Conservation (phyloP, 2,113 vertebrate species). For the Pachypanchax playfairii region DNA sequence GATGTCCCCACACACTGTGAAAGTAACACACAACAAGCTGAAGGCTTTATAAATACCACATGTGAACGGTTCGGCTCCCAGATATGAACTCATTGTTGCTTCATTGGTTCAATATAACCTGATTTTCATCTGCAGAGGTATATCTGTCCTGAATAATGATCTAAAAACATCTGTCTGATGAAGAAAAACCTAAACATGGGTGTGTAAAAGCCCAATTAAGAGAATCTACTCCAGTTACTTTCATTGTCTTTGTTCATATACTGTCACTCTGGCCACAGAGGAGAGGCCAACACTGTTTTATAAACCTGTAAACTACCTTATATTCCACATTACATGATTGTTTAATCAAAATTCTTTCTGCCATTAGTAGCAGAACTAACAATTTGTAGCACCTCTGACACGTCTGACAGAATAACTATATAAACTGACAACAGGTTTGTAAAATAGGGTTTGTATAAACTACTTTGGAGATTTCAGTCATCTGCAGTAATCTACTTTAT, state of each 20-base stretch:
- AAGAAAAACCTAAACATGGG: not conserved
- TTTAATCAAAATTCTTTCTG: too few relatives aligned
- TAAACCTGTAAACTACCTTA: too few relatives aligned
- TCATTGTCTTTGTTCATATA: slow-evolving; percentile 3
- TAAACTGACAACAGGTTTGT: too few relatives aligned
- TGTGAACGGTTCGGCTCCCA: slow-evolving; percentile 10
- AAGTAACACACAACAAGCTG: slow-evolving; percentile 10
- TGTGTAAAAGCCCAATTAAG: not conserved
- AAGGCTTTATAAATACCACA: not conserved
- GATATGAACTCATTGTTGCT: slow-evolving; percentile 5
- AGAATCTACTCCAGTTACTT: not conserved
- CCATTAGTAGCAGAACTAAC: too few relatives aligned
- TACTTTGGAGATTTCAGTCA: too few relatives aligned
- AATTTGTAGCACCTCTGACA: too few relatives aligned
- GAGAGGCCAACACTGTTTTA: too few relatives aligned
- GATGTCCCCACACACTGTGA: slow-evolving; percentile 82
- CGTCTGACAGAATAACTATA: too few relatives aligned
- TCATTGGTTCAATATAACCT: slow-evolving; percentile 44
- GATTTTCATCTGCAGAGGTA: slow-evolving; percentile 47
- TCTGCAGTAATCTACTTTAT: too few relatives aligned
- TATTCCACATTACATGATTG: too few relatives aligned
- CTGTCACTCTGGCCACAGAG: too few relatives aligned
- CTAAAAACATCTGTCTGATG: slow-evolving; percentile 22
- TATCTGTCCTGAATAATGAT: slow-evolving; percentile 28
- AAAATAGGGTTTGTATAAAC: too few relatives aligned